Evolutionary conservation across 2,888 invertebrate genomes (phyloP), one percentile per base, ranked within the genome.

Genomic region (Morpho achilles): DNA sequence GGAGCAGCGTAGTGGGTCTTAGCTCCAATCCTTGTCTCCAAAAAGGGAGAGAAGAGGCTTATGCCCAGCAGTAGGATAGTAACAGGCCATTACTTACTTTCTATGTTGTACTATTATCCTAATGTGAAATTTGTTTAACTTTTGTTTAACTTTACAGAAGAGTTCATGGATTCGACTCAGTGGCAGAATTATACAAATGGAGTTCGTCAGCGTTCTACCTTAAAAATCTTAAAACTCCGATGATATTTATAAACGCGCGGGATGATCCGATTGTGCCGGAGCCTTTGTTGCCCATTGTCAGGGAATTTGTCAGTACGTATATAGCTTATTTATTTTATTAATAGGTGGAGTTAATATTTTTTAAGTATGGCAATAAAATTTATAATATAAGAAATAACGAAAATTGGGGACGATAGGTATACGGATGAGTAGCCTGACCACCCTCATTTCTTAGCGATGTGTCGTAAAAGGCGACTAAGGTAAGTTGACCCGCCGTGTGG

Each of bases 181-280:
- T 96, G 16, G 92, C 94, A 23, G 97, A 96, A 53, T 88, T 97
- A 63, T 98, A 97, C 83, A 93, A 93, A 69, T 96, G 96, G 95
- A 95, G 96, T 80, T 97, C 97, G 62, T 96, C 95, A 54, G 91
- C 94, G 32, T 94, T 95, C 80, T 96, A 96, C 81, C 88, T 98
- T 58, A 89, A 95, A 23, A 94, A 94, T 71, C 95, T 98, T 64
- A 92, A 93, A 57, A 94, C 94, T 22, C 98, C 98, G 8, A 96
- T 98, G 94, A 93, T 98, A 69, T 97, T 97, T 77, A 93, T 98
- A 60, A 98, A 98, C 85, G 93, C 98, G 7, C 92, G 93, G 68
- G 98, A 98, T 82, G 98, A 98, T 89, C 98, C 98, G 3, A 92
- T 98, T 52, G 95, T 98, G 52, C 98, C 98, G 7, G 94, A 95